Conservation (phyloP, 1,140 invertebrate genomes). For the Battus philenor region DNA sequence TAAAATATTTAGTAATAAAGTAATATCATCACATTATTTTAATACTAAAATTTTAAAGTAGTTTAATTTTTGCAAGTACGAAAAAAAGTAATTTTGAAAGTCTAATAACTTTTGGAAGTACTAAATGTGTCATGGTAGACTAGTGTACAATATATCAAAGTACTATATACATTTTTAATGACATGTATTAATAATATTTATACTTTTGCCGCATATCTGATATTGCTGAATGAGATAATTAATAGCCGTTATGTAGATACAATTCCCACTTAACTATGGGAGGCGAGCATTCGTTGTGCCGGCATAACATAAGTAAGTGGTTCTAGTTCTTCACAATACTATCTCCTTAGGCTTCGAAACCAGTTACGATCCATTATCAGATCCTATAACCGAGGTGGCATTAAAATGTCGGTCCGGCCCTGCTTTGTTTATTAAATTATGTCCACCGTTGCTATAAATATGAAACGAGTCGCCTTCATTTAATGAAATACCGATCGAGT, state of each 20-base stretch:
- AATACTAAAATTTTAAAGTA: too few relatives aligned
- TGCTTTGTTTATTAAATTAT: conserved; percentile 76
- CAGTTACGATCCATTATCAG: conserved; percentile 71
- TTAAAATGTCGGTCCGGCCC: conserved; percentile 64
- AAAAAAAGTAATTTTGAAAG: too few relatives aligned
- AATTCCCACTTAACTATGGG: conserved; percentile 55
- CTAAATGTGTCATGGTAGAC: too few relatives aligned
- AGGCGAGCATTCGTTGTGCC: conserved; percentile 42
- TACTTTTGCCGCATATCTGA: conserved; percentile 46
- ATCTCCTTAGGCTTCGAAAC: conserved; percentile 56
- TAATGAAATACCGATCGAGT: conserved; percentile 66
- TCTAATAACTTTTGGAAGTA: too few relatives aligned
- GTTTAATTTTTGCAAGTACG: too few relatives aligned
- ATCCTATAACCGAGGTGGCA: conserved; percentile 68
- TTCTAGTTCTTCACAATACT: conserved; percentile 66
- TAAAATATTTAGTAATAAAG: too few relatives aligned
- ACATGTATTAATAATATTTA: conserved; percentile 27
- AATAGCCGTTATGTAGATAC: conserved; percentile 55
- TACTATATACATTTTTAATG: conserved; percentile 19
- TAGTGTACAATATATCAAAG: too few relatives aligned
- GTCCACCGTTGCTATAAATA: conserved; percentile 64
- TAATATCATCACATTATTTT: too few relatives aligned
- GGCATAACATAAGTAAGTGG: conserved; percentile 61
- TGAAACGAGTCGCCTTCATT: conserved; percentile 61
- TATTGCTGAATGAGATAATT: conserved; percentile 56